Base-by-base conservation (phyloP, 1,140 invertebrate species). In the Coptotermes formosanus region DNA sequence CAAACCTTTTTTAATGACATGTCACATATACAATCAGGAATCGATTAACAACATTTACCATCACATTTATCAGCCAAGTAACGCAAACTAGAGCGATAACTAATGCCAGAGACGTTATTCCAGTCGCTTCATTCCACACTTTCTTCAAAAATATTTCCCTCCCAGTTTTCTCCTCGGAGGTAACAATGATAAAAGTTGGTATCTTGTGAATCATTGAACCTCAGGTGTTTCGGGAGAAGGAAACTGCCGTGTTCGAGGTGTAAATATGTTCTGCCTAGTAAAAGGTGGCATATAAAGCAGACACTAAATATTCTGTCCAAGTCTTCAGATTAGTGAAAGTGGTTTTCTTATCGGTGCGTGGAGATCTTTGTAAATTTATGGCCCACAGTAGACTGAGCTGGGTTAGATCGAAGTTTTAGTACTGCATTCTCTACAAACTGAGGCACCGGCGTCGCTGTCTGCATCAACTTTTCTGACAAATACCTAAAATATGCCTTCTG, bases 321-420 rank as follows among this genome's bases (percentile, higher is more conserved):
- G 64, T 30, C 64, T 75, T 75, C 64, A 75, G 64, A 75, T 75
- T 75, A 75, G 64, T 30, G 64, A 75, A 75, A 75, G 64, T 30
- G 25, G 64, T 30, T 30, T 75, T 75, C 64, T 75, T 75, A n/a
- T 30, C 64, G 64, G 64, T 75, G 64, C n/a, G 30, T 75, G 64
- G 25, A 75, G 64, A 75, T 75, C 64, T 75, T 30, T 30, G 64
- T 16, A 75, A 75, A 75, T 75, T 75, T 75, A 75, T 75, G n/a
- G 64, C 64, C 64, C 64, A 30, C 7, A 7, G 64, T 75, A 75
- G 64, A 75, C 64, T 30, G 64, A n/a, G 64, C n/a, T 75, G n/a
- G 25, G 64, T 75, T 30, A 75, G n/a, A 75, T 75, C n/a, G 64
- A 75, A 75, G 64, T 75, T 75, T 75, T 75, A 64, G 59, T 64